Percentiles rank a stretch among this genome's conserved stretches.
Conservation (phyloP, 2,113 vertebrate genomes). For the Bungarus multicinctus region DNA sequence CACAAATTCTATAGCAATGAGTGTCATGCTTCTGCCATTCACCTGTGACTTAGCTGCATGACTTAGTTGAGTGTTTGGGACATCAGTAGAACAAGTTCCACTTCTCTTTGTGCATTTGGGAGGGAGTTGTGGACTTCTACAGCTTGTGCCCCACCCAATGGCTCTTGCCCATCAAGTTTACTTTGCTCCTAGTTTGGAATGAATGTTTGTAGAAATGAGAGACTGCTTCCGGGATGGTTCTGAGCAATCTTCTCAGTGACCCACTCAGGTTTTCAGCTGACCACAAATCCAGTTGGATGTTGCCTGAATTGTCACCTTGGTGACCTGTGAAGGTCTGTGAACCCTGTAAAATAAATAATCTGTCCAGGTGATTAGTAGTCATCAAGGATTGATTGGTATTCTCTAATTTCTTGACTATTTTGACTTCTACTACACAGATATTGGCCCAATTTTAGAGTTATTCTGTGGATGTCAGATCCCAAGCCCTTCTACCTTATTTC, state of each 20-base stretch:
- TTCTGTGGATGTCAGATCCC: too few relatives aligned
- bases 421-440: too few relatives aligned
- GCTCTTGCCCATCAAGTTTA: background rate
- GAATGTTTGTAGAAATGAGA: slow-evolving; percentile 12
- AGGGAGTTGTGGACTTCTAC: background rate
- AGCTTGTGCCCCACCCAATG: background rate
- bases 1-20: background rate
- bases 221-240: background rate
- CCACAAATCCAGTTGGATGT: background rate
- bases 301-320: background rate
- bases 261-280: background rate
- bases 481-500: too few relatives aligned
- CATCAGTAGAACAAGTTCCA: background rate
- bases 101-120: background rate
- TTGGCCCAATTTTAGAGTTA: too few relatives aligned
- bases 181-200: background rate
- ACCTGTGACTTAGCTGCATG: background rate
- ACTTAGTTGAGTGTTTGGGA: background rate
- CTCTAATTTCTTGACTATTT: too few relatives aligned
- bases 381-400: too few relatives aligned
- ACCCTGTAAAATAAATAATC: too few relatives aligned
- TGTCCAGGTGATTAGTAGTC: too few relatives aligned
- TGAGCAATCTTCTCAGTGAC: slow-evolving; percentile 18
- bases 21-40: background rate
- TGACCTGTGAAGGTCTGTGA: background rate